Evolutionary conservation across 2,888 invertebrate species (phyloP), one percentile per base, ranked within the genome.

Genomic region (Catocala sponsa): DNA sequence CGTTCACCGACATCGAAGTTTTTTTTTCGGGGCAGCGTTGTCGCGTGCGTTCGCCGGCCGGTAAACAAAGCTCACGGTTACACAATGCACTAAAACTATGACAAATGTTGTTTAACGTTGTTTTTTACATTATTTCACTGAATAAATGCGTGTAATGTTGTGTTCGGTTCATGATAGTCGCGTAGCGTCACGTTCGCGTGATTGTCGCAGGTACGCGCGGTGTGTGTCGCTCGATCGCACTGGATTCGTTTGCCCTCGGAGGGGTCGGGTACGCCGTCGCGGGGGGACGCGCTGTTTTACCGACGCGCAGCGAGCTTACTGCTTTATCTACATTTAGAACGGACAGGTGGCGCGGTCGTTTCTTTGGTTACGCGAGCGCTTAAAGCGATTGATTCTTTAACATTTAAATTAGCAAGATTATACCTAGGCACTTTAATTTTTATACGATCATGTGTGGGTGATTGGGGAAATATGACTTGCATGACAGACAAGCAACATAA

Each of bases 1-100:
- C 89, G 86, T 84, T 85, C 90, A 88, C 91, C 89, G 91, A 93
- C 93, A 94, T 93, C 86, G 88, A 87, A 87, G 86, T 85, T 88
- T 87, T 79, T 83, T 89, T 89, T 91, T 89, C 88, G 87, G 84
- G 83, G 85, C 82, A 87, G 89, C 90, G 89, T 86, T 87, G 89
- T 90, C 96, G 84, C 96, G 96, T 84, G 96, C 96, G 88, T 89
- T 87, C 84, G 88, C 92, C 95, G 91, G 97, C 97, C 82, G 97
- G 97, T 69, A 96, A 97, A 79, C 79, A 79, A 80, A 70, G 56
- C 76, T 68, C 76, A 70, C 68, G 74, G 96, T 96, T 68, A 95
- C 68, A 96, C 96, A 78, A 91, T 82, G 82, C 85, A 85, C 83
- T 95, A 95, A 72, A 95, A 96, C 66, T 96, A 96, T 75, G 65